These are phyloP conservation scores for Eupithecia abbreviata DNA, from an alignment of 2,888 invertebrate species.

Conservation along the genomic window DNA sequence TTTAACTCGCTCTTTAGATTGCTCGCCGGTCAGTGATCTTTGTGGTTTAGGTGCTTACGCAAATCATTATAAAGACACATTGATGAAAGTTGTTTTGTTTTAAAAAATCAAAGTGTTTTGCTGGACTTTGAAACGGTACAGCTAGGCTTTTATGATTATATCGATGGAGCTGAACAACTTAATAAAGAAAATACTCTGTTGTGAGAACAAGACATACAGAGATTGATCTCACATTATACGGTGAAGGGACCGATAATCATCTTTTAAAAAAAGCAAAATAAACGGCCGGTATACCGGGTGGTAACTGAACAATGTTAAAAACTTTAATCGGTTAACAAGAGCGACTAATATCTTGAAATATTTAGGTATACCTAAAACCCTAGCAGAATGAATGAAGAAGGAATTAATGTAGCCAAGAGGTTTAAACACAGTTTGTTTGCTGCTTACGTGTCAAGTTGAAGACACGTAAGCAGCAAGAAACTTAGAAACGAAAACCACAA, in stretches of 20 bases:
- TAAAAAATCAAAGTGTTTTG: neutral
- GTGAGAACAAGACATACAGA: neutral
- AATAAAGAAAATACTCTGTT: too few species aligned
- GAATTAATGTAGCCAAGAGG: neutral
- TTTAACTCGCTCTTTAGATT: constrained; percentile 18
- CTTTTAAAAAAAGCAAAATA: neutral
- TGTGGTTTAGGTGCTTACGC: constrained; percentile 27
- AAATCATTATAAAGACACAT: neutral
- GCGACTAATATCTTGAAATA: neutral
- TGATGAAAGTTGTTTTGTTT: constrained; percentile 16
- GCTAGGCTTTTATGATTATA: too few species aligned
- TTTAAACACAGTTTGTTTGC: too few species aligned
- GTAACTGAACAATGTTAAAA: neutral
- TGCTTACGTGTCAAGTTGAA: too few species aligned
- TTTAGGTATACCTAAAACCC: neutral
- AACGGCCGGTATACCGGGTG: neutral
- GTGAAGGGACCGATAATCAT: neutral
- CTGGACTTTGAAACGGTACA: too few species aligned
- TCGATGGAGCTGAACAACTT: too few species aligned
- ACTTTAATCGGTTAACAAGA: neutral
- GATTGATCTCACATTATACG: neutral
- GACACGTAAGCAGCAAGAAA: neutral
- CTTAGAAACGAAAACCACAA: neutral
- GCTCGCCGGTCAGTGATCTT: constrained; percentile 38
- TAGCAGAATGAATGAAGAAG: neutral